Percentiles rank a stretch among this genome's conserved stretches.
Conservation (phyloP, 2,888 invertebrate genomes). For the Chirona hameri region DNA sequence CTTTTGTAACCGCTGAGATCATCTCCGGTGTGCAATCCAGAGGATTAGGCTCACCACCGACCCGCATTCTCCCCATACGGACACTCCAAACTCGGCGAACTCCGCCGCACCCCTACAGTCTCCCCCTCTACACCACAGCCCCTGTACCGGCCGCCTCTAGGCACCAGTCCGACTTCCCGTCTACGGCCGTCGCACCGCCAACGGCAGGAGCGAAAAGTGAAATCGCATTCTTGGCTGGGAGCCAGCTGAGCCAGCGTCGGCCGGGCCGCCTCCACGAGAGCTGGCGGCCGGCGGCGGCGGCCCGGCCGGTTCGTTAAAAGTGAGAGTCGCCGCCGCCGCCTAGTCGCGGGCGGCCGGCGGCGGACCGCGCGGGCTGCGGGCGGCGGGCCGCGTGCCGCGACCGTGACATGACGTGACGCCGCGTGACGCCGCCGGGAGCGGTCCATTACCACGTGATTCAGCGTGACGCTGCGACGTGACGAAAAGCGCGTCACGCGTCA, state of each 20-base stretch:
- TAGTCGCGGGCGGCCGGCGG: background rate
- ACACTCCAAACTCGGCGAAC: no score
- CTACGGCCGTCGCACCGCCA: background rate
- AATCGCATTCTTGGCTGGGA: background rate
- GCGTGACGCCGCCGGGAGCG: background rate
- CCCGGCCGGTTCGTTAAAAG: conserved; percentile 5
- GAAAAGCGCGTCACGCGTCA: background rate
- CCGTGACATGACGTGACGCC: background rate
- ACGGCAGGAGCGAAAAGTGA: background rate
- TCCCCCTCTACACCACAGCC: no score
- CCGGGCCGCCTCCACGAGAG: background rate
- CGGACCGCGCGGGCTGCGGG: background rate
- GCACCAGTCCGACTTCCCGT: background rate
- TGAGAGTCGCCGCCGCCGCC: background rate
- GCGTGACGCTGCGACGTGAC: background rate
- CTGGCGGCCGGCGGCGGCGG: background rate
- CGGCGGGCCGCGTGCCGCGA: background rate
- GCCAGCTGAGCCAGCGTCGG: background rate
- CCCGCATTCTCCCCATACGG: no score
- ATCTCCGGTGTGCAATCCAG: no score
- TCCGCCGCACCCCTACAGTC: no score
- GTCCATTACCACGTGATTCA: background rate
- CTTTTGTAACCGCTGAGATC: no score
- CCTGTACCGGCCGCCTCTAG: background rate
- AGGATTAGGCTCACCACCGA: no score